Base-by-base conservation (phyloP, 2,888 invertebrate species). In the Heliconius erato region DNA sequence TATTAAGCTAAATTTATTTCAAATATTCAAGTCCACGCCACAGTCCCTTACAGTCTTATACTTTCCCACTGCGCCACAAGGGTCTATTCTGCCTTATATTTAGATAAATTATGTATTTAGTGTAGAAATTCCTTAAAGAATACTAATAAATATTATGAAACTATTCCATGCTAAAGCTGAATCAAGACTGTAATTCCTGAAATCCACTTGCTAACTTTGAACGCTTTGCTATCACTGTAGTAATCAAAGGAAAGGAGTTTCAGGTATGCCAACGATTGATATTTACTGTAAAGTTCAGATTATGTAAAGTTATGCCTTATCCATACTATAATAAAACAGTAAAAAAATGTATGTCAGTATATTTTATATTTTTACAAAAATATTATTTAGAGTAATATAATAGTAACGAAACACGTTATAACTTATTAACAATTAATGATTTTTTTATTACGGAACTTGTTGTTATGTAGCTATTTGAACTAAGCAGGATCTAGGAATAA, bases 171-270 rank as follows among this genome's bases (percentile, higher is more conserved):
- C 12, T 54, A 74, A 54, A 54, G 16, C 7, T 44, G 26, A 54
- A 40, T 19, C 6, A 76, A 63, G 49, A 35, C 35, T 63, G 49
- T 49, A 76, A 76, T 76, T 59, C 76, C 59, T 76, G 35, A 32
- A 59, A 76, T n/a, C 35, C n/a, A 63, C 59, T 76, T 16, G 14
- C 23, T 32, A 76, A 26, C 35, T 35, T 59, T 63, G 76, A 76
- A 9, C 59, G 59, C 59, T 76, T 76, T 63, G 76, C 54, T 59
- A 63, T n/a, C 59, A 59, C 35, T 59, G n/a, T 35, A 14, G 54
- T n/a, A 76, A 63, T 63, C 59, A 26, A 76, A 32, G 59, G 32
- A 7, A 23, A 54, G 6, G 35, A 59, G 35, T 59, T 76, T n/a
- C 35, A 63, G 76, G 35, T 54, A 59, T 59, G 28, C 59, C 59